Conservation (phyloP, 2,888 invertebrate species). For the Eremobia ochroleuca region DNA sequence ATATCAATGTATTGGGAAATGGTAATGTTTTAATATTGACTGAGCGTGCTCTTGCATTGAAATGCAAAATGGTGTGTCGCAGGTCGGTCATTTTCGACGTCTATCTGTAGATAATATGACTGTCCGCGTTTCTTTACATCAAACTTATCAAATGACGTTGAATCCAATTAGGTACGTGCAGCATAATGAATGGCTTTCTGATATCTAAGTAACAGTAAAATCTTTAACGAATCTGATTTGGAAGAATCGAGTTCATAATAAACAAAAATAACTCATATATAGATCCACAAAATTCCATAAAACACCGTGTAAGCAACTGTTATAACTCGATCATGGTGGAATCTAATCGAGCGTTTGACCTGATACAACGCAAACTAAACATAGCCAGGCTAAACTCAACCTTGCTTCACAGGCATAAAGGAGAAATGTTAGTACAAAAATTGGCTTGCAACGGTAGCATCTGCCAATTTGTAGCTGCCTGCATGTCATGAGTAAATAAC, state of each 20-base stretch:
- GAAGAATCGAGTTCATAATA: neutral
- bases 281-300: constrained; percentile 41
- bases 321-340: constrained; percentile 77
- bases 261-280: constrained; percentile 8
- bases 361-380: constrained; percentile 42
- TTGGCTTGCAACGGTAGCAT: constrained; percentile 70
- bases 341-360: constrained; percentile 78
- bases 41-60: constrained; percentile 40
- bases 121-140: neutral
- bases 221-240: neutral
- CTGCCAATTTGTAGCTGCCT: constrained; percentile 82
- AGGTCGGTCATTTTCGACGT: neutral
- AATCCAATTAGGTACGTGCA: too few species aligned
- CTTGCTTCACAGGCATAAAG: constrained; percentile 55
- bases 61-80: neutral
- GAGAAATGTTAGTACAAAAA: constrained; percentile 35
- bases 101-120: neutral
- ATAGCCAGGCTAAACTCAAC: constrained; percentile 50
- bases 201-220: neutral
- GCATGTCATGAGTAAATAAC: constrained; percentile 83
- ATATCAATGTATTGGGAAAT: constrained; percentile 53
- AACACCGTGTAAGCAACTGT: constrained; percentile 67
- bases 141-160: neutral
- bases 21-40: constrained; percentile 38
- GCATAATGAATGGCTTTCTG: neutral